A percentile compares a stretch with the other conserved stretches of the same genome.
Conservation (phyloP, 2,888 invertebrate genomes). For the Nomada fabriciana region DNA sequence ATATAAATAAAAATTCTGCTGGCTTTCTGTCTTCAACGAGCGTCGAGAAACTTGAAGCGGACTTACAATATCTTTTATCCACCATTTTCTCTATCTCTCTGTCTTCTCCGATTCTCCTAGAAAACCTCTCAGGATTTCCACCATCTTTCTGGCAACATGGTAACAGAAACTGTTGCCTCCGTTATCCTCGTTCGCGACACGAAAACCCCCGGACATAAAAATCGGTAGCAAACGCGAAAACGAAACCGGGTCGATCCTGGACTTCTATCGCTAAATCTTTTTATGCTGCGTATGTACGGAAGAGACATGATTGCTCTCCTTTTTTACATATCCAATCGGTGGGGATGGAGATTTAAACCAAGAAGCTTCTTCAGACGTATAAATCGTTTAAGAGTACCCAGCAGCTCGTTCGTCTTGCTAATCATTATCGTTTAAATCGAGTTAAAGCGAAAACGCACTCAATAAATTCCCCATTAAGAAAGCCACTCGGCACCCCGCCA, state of each 20-base stretch:
- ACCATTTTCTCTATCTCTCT: conserved; percentile 17
- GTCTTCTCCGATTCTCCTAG: conserved; percentile 4
- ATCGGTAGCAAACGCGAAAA: conserved; percentile 1
- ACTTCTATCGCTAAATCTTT: conserved; percentile 9
- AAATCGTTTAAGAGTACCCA: not conserved
- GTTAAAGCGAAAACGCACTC: conserved; percentile 46
- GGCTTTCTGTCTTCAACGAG: conserved; percentile 9
- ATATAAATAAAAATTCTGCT: conserved; percentile 8
- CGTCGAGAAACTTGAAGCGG: conserved; percentile 1
- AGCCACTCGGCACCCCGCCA: conserved; percentile 57
- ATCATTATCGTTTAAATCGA: conserved; percentile 23
- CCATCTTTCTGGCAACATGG: not conserved
- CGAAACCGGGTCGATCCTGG: not conserved
- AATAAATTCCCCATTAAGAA: conserved; percentile 51
- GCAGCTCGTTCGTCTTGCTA: not conserved
- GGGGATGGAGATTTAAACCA: not conserved
- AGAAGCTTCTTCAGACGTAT: not conserved
- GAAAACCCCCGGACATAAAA: not conserved
- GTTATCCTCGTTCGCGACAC: not conserved
- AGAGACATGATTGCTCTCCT: not conserved
- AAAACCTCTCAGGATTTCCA: not conserved
- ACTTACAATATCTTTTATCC: not conserved
- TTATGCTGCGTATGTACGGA: not conserved
- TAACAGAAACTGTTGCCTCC: not conserved
- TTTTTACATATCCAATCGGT: not conserved